Evolutionary conservation across 2,113 vertebrate genomes (phyloP), one percentile per base, ranked within the genome.

Genomic region (Rhinogobius similis): DNA sequence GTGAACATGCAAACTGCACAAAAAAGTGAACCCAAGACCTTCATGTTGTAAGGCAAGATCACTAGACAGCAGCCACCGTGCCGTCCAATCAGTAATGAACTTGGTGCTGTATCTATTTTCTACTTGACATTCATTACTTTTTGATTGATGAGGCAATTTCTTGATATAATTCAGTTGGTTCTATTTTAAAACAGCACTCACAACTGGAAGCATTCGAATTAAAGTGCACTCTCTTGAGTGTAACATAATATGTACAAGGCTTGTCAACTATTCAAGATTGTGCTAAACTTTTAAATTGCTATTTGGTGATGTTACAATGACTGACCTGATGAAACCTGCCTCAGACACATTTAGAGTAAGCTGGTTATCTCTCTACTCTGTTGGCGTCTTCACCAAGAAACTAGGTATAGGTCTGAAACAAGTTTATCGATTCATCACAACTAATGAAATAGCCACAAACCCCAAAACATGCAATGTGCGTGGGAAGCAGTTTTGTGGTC

Each of bases 281-380:
- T 41, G 39, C 39, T 21, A 63, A 70, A 77, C 61, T 73, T 58
- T 65, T 55, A 74, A 78, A 88, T 68, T 65, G 68, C 71, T 78
- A 79, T 73, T 59, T 73, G 78, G 70, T 74, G 52, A 65, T 56
- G 67, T 76, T 56, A 70, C 75, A 68, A 73, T 64, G 77, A 73
- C 68, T 70, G 68, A 79, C 81, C 86, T 81, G 78, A 82, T 72
- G 67, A 78, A 76, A 82, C 77, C 63, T 65, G 64, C 7, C 77
- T 79, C 83, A 86, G 79, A 72, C 70, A 77, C 82, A 84, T 84
- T 87, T 81, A 76, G 71, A 81, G 58, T 23, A 71, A 75, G 77
- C 72, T 80, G 77, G 78, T 91, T 90, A 88, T 90, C 87, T 89
- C 82, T 73, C 69, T 78, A 73, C 75, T 69, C 82, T 84, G 82